Percentiles rank a stretch among this genome's conserved stretches.
phyloP scores from a whole-genome alignment of 2,113 vertebrate genomes.

The Callocephalon fimbriatum region DNA sequence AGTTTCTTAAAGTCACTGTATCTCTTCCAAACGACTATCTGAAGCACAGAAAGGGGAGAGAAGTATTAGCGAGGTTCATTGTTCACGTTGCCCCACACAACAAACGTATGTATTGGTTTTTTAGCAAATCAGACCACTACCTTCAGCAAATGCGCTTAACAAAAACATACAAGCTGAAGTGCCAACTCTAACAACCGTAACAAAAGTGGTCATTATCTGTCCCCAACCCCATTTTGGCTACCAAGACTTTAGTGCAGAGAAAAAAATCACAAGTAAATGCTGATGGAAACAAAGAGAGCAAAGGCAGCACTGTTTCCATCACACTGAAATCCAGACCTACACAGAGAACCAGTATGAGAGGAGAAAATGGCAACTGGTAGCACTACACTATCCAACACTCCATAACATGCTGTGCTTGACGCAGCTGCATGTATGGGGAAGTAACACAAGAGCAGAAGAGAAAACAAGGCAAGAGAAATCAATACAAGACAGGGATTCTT shows the following conservation, averaged over 20 bases:
- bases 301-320: neutral
- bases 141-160: neutral
- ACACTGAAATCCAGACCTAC: neutral
- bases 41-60: conserved; percentile 51
- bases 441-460: neutral
- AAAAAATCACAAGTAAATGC: neutral
- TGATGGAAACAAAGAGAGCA: neutral
- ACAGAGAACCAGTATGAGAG: neutral
- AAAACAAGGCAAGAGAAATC: neutral
- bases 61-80: conserved; percentile 8
- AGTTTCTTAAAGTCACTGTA: conserved; percentile 98
- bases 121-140: neutral
- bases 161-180: neutral
- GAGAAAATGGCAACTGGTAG: neutral
- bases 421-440: neutral
- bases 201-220: neutral
- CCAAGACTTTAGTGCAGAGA: neutral
- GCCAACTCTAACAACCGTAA: neutral
- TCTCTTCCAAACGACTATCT: conserved; percentile 98
- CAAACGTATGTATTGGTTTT: neutral
- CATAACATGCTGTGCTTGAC: neutral
- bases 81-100: neutral
- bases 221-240: neutral
- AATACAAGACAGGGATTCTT: neutral
- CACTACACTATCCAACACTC: neutral